Evolutionary conservation across 2,888 invertebrate species (phyloP).

Genomic region (Drosophila colorata): DNA sequence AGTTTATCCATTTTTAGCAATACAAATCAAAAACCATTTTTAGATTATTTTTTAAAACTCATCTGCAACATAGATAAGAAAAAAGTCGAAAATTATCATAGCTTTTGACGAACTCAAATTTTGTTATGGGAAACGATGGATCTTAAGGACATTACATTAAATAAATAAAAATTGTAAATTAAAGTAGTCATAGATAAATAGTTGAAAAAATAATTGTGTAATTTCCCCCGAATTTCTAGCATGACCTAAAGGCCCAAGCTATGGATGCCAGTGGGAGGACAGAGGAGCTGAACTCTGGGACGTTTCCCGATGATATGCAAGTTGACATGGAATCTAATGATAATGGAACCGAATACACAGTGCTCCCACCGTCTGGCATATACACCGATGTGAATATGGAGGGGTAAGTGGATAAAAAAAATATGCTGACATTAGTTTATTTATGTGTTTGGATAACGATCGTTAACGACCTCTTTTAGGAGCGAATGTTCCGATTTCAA

Average conservation of each 20-base stretch:
- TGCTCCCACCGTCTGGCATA: background rate
- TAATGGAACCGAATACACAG: background rate
- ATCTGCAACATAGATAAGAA: no score
- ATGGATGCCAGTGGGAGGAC: conserved; percentile 10
- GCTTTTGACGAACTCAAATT: no score
- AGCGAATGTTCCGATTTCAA: background rate
- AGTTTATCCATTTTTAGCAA: no score
- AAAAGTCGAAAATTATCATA: no score
- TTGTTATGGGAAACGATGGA: no score
- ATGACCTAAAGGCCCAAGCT: conserved; percentile 3
- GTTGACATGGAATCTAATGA: background rate
- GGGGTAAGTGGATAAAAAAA: background rate
- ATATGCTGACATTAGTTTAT: background rate
- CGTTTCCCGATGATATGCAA: background rate
- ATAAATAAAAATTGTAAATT: no score
- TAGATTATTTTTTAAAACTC: no score
- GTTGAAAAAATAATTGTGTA: background rate
- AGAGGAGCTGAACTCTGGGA: background rate
- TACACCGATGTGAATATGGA: background rate
- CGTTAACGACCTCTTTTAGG: background rate
- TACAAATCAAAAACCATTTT: no score
- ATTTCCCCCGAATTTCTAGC: background rate
- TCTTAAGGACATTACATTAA: no score
- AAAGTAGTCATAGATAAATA: conserved; percentile 8
- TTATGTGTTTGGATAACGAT: no score